Evolutionary conservation across 2,888 invertebrate species (phyloP), one percentile per base, ranked within the genome.

Genomic region (Hyalella azteca): DNA sequence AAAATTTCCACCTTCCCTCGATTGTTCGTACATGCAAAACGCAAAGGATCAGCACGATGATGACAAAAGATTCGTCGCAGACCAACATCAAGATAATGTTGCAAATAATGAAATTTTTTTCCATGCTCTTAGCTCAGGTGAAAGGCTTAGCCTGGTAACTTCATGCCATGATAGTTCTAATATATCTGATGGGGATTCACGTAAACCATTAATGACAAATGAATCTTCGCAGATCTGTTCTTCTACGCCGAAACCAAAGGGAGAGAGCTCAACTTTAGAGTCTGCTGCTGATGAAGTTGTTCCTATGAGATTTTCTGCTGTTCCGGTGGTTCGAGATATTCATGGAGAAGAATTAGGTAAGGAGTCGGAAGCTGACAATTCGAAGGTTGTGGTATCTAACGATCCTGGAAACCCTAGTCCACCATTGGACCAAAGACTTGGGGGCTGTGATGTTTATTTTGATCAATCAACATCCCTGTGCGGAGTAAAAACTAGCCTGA

Each of bases 321-420:
- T 54, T 54, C 29, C 29, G 26, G 22, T 29, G 54, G 54, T 54
- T 22, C 54, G 29, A 26, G 54, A 22, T 54, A 22, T 26, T 11
- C 54, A 29, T 26, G 54, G 54, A 54, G 54, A 54, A 29, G 54
- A 54, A 26, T 54, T 54, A 54, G 54, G 54, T 54, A 54, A 54
- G 54, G 7, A 54, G 11, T 3, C 13, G 11, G 19, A 26, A 29
- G 54, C 22, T 54, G 54, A 54, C 22, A 22, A 54, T n/a, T 26
- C 29, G 1, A 11, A 54, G 54, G 1, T 7, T 15, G 2, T 22
- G n/a, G 54, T 26, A 26, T 54, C 0, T 54, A 22, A 29, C 29
- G 26, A 13, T 54, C 22, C 0, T 26, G 2, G 29, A 26, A 54
- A 7, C 19, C 49, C 19, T n/a, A 49, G 15, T 54, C 54, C 26